phyloP scores from a whole-genome alignment of 1,140 invertebrate species.

The Vanessa tameamea region DNA sequence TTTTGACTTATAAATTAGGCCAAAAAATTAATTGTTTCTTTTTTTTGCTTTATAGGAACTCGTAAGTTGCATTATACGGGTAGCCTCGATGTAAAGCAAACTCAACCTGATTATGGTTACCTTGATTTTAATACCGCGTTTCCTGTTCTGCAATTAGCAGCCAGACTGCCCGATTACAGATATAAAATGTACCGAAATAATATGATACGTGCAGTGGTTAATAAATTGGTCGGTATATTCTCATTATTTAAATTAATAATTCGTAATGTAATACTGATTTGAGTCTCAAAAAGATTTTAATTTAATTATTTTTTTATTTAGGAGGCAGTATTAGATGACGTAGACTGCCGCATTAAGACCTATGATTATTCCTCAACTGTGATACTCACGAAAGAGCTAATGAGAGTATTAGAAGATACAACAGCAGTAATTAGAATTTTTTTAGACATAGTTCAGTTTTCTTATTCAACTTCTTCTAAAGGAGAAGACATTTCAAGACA shows the following conservation, averaged over 20 bases:
- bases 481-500: conserved; percentile 31
- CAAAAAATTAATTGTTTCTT: neutral
- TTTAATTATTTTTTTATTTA: conserved; percentile 26
- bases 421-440: conserved; percentile 50
- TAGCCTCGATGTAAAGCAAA: conserved; percentile 45
- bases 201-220: conserved; percentile 50
- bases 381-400: conserved; percentile 47
- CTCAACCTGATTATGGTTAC: conserved; percentile 47
- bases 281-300: no score
- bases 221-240: conserved; percentile 44
- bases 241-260: neutral
- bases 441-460: conserved; percentile 48
- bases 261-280: no score
- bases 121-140: conserved; percentile 54
- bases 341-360: conserved; percentile 45
- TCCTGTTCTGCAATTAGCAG: conserved; percentile 57
- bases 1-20: neutral
- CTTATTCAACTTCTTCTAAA: conserved; percentile 14
- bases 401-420: conserved; percentile 45
- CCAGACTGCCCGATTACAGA: conserved; percentile 57
- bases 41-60: neutral
- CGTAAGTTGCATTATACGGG: conserved; percentile 64
- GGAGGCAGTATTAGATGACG: conserved; percentile 40
- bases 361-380: conserved; percentile 42
- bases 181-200: conserved; percentile 63